These are phyloP conservation scores for Paedocypris micromegethes DNA, from an alignment of 2,797 vertebrate genomes.

Conservation along the genomic window DNA sequence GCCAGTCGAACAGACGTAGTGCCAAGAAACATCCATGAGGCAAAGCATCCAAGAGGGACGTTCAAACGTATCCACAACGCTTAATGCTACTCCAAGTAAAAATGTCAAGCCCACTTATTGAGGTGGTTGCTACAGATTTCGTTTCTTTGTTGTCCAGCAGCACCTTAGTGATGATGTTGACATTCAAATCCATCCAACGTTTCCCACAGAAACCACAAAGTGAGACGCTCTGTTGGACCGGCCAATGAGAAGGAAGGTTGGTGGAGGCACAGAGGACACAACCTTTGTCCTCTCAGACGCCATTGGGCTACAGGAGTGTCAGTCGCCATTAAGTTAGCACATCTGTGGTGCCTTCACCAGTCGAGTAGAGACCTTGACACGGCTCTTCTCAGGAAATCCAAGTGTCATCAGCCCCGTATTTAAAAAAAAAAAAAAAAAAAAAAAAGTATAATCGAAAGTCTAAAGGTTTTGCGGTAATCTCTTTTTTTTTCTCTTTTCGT, in stretches of 20 bases:
- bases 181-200: slow-evolving; percentile 35
- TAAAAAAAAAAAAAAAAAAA: slow-evolving; percentile 51
- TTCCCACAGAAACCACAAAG: slow-evolving; percentile 21
- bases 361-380: slow-evolving; percentile 13
- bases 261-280: slow-evolving; percentile 16
- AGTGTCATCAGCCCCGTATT: slow-evolving; percentile 49
- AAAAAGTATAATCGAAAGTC: slow-evolving; percentile 41
- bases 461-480: slow-evolving; percentile 61
- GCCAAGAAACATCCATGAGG: slow-evolving; percentile 19
- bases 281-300: slow-evolving; percentile 25
- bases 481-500: slow-evolving; percentile 12
- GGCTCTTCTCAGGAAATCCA: slow-evolving; percentile 22
- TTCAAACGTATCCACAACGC: slow-evolving; percentile 16
- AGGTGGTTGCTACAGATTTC: slow-evolving; percentile 49
- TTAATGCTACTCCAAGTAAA: slow-evolving; percentile 48
- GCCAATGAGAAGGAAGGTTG: slow-evolving; percentile 32
- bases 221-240: slow-evolving; percentile 35
- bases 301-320: slow-evolving; percentile 40
- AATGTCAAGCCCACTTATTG: slow-evolving; percentile 36
- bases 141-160: slow-evolving; percentile 30
- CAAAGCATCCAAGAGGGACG: slow-evolving; percentile 16
- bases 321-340: slow-evolving; percentile 26
- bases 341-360: slow-evolving; percentile 10
- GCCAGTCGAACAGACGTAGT: slow-evolving; percentile 31
- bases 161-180: slow-evolving; percentile 46